Base-by-base conservation (phyloP, 2,113 vertebrate species). In the Megalops atlanticus region DNA sequence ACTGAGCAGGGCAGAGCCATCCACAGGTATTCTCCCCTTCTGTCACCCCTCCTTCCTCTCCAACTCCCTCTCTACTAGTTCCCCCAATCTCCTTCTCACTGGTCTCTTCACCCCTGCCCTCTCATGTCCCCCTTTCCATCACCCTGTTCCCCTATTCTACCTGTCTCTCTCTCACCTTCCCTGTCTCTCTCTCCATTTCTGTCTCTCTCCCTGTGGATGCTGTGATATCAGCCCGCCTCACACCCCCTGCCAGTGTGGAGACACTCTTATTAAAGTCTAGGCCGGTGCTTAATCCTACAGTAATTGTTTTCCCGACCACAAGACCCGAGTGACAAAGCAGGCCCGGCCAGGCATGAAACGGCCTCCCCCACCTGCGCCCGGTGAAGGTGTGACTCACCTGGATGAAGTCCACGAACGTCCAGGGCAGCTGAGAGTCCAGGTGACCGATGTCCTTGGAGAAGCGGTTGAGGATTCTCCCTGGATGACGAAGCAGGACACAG, bases 361-460 rank as follows among this genome's bases (percentile, higher is more conserved):
- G 91, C 91, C 92, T n/a, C 93, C 90, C 91, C 88, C 74, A 83
- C 89, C 89, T 21, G 21, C 24, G 12, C 47, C 18, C 89, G 86
- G 86, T 89, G 82, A 87, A 47, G 77, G 83, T 78, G 79, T 85
- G 83, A 87, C 82, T 96, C 96, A 99, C 97, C 97, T 99, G 97
- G 85, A 95, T 81, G 12, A 98, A 98, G 91, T 98, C 97, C 91
- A 96, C 90, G 93, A 96, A 95, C 0, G 96, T 97, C 92, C 96
- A 85, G 0, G 96, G 96, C 85, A 97, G 94, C 86, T 96, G 91
- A 78, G 96, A 96, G 92, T 98, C 97, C 94, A 99, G 92, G 86
- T 98, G 96, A 86, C 97, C 96, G 77, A 96, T 95, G 93, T 98
- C 96, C 93, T 97, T 97, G 83, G 97, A 97, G 91, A 98, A 97